Base-by-base conservation (phyloP, 1,140 invertebrate genomes). In the Whitmania pigra region DNA sequence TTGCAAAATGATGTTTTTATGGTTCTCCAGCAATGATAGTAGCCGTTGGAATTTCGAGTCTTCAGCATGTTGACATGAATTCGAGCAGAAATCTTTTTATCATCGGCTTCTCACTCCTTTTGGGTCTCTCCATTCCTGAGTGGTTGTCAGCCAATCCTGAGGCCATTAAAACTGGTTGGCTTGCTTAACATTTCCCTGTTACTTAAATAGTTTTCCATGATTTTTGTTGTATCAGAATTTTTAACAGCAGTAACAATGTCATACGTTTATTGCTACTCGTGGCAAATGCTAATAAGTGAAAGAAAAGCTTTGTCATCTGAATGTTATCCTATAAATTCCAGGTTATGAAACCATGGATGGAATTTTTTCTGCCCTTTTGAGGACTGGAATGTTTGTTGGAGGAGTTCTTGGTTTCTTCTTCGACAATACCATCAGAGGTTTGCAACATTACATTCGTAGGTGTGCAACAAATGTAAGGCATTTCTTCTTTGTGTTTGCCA, bases 21-120 rank as follows among this genome's bases (percentile, higher is more conserved):
- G 22, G 53, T 75, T 53, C 40, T 76, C 22, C 29, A 75, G 73
- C 73, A 18, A 77, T 79, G 69, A 77, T 80, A n/a, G 74, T 77
- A 40, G 78, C 78, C 5, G 74, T 80, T 4, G 78, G 78, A 15
- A 80, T 93, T 0, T 91, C 90, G 0, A 88, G 89, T 22, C 83
- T 93, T 17, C 89, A 92, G 77, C 90, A 89, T 77, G 87, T 93
- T 27, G 85, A 92, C 77, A 80, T 93, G 40, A 89, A 90, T 78
- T 91, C 89, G 18, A 86, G 90, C 22, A 75, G 83, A 72, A 93
- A 94, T 83, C 81, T 93, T 4, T 92, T 92, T 78, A 90, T 93
- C 71, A 85, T 93, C n/a, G 91, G 57, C 5, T 88, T 93, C 74
- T 90, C 90, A 13, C 85, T 93, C 53, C 91, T 93, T 79, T 89